Percentiles rank a stretch among this genome's conserved stretches.
phyloP scores from a whole-genome alignment of 1,140 invertebrate genomes.

The Drosophila tristis region DNA sequence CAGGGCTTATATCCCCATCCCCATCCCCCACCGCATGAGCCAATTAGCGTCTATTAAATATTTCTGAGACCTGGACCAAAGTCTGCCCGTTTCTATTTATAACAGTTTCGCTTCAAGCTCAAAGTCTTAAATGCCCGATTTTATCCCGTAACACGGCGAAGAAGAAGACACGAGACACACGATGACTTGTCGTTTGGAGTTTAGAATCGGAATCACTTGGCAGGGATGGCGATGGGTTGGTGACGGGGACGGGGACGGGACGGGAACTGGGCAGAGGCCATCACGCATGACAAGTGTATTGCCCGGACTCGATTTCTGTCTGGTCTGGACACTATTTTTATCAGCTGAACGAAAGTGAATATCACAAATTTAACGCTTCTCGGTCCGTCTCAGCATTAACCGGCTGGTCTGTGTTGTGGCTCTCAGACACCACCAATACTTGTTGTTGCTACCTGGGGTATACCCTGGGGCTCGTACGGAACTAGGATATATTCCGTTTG shows the following conservation, averaged over 20 bases:
- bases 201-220: slow-evolving; percentile 27
- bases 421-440: slow-evolving; percentile 46
- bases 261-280: slow-evolving; percentile 9
- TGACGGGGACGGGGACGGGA: too few species aligned
- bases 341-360: slow-evolving; percentile 74
- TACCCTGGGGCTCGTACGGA: too few species aligned
- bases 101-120: slow-evolving; percentile 19
- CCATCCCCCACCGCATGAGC: slow-evolving; percentile 10
- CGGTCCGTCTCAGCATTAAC: slow-evolving; percentile 26
- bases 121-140: slow-evolving; percentile 45
- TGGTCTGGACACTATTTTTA: slow-evolving; percentile 65
- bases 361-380: slow-evolving; percentile 53
- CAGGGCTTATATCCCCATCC: slow-evolving; percentile 28
- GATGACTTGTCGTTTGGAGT: slow-evolving; percentile 38
- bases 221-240: not conserved
- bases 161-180: slow-evolving; percentile 11
- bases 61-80: slow-evolving; percentile 24
- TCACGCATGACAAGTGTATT: slow-evolving; percentile 55
- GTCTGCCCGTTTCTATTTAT: slow-evolving; percentile 42
- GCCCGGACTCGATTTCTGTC: slow-evolving; percentile 9
- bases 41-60: slow-evolving; percentile 65
- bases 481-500: too few species aligned
- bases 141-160: slow-evolving; percentile 24
- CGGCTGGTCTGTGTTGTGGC: slow-evolving; percentile 18
- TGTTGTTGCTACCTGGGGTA: slow-evolving; percentile 17